Evolutionary conservation across 2,113 vertebrate species (phyloP).

Genomic region (Callopanchax toddi): DNA sequence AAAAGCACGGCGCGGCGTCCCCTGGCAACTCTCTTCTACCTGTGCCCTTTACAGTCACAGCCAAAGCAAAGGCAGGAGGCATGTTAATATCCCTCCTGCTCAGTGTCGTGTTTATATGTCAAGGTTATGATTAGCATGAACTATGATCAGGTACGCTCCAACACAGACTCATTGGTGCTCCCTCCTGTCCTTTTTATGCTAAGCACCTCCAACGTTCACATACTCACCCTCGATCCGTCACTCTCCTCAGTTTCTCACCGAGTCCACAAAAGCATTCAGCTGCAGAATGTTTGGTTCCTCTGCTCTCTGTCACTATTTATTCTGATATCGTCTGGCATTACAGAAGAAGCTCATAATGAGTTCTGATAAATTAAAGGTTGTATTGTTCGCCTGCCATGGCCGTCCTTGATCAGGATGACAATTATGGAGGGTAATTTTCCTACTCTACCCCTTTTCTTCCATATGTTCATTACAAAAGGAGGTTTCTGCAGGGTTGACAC

Average conservation of each 20-base stretch:
- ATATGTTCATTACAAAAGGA: slow-evolving; percentile 72
- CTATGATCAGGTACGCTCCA: slow-evolving; percentile 65
- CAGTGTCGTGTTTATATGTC: slow-evolving; percentile 72
- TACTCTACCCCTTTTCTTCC: slow-evolving; percentile 75
- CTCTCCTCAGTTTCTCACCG: slow-evolving; percentile 46
- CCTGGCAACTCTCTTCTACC: slow-evolving; percentile 53
- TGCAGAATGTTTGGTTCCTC: slow-evolving; percentile 83
- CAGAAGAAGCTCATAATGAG: slow-evolving; percentile 94
- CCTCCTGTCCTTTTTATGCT: neutral
- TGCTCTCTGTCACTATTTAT: slow-evolving; percentile 85
- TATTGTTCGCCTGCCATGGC: slow-evolving; percentile 90
- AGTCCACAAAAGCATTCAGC: slow-evolving; percentile 72
- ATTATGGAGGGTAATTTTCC: slow-evolving; percentile 91
- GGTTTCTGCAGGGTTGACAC: slow-evolving; percentile 86
- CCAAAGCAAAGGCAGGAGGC: slow-evolving; percentile 18
- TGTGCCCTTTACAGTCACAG: slow-evolving; percentile 59
- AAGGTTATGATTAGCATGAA: slow-evolving; percentile 72
- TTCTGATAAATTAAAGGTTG: slow-evolving; percentile 98
- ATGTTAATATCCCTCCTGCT: slow-evolving; percentile 57
- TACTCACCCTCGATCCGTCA: slow-evolving; percentile 34
- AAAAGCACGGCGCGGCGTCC: slow-evolving; percentile 43
- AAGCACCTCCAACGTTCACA: slow-evolving; percentile 13
- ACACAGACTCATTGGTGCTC: neutral
- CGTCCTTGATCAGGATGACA: slow-evolving; percentile 92
- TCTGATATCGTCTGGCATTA: slow-evolving; percentile 81